Evolutionary conservation across 2,797 vertebrate genomes (phyloP), one percentile per base, ranked within the genome.

Genomic region (Sciaenops ocellatus): DNA sequence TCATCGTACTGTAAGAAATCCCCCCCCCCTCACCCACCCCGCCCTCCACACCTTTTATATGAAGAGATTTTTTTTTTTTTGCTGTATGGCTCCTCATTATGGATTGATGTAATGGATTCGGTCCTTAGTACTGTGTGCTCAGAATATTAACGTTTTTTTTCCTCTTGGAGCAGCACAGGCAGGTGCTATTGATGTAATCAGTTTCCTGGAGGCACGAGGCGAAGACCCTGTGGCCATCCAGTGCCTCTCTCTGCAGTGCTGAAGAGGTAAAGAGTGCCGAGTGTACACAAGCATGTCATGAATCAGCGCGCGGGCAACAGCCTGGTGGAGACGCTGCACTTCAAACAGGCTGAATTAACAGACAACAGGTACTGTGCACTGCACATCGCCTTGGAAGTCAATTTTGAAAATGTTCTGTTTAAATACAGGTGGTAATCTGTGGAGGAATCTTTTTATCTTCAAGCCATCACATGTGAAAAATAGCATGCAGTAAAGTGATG

Each of bases 131-230:
- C 80, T 54, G 70, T 92, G 92, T 93, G 93, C 83, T 81, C 65
- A 70, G 94, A 95, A 95, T 95, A 91, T 93, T 88, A 95, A 95
- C 75, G 73, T 71, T 66, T 85, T 68, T 77, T 72, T 61, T 28
- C 34, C 69, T 89, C 84, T 82, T 42, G 0, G 62, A 71, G 78
- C 69, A 38, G 76, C 46, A 4, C 90, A 75, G 66, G 86, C 89
- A 93, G 92, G 88, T 93, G 92, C 91, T 94, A 93, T 92, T 84
- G 93, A 95, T 93, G 90, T 91, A 93, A 93, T 95, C 93, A 90
- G 89, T 89, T 93, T 91, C 86, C 90, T 84, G 81, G 86, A 91
- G 90, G 87, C 85, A 84, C 48, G 60, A 90, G 85, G 84, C 80
- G 71, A 86, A 79, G 87, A 85, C 86, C 90, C 90, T 30, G 88